These are phyloP conservation scores for Hyphantria cunea DNA, from an alignment of 1,140 invertebrate species.

Conservation along the genomic window DNA sequence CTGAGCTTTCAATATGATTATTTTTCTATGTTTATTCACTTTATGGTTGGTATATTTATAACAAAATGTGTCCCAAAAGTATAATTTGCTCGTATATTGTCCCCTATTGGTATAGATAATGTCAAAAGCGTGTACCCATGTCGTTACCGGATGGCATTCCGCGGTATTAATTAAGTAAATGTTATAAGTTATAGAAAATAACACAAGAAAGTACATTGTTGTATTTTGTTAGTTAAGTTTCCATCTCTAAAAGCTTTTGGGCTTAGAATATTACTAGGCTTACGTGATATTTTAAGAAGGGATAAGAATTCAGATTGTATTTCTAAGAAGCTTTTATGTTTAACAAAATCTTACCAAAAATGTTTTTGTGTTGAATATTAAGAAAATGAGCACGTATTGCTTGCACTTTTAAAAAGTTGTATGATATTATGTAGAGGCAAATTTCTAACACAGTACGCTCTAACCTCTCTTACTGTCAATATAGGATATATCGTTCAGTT, in stretches of 20 bases:
- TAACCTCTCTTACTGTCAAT: too few relatives aligned
- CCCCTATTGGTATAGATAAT: conserved; percentile 28
- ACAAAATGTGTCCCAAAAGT: conserved; percentile 28
- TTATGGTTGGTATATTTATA: conserved; percentile 16
- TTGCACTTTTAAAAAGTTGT: too few relatives aligned
- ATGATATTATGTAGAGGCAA: too few relatives aligned
- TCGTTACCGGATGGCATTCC: conserved; percentile 33
- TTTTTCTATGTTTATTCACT: conserved; percentile 32
- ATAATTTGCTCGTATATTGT: conserved; percentile 19
- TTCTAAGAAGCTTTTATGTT: too few relatives aligned
- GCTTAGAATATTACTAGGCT: too few relatives aligned
- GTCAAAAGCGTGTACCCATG: conserved; percentile 23
- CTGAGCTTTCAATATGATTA: conserved; percentile 35
- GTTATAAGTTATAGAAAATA: conserved; percentile 38
- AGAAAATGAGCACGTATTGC: too few relatives aligned
- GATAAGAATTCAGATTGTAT: too few relatives aligned
- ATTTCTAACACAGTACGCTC: too few relatives aligned
- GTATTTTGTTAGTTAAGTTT: conserved; percentile 3
- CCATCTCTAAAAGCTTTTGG: conserved; percentile 11
- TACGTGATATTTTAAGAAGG: too few relatives aligned
- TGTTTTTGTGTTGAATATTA: too few relatives aligned
- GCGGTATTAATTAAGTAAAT: conserved; percentile 52
- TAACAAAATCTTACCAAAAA: too few relatives aligned
- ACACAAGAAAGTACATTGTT: not conserved
- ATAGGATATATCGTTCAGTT: too few relatives aligned